Base-by-base conservation (phyloP, 2,888 invertebrate species). In the Lithophane socia region DNA sequence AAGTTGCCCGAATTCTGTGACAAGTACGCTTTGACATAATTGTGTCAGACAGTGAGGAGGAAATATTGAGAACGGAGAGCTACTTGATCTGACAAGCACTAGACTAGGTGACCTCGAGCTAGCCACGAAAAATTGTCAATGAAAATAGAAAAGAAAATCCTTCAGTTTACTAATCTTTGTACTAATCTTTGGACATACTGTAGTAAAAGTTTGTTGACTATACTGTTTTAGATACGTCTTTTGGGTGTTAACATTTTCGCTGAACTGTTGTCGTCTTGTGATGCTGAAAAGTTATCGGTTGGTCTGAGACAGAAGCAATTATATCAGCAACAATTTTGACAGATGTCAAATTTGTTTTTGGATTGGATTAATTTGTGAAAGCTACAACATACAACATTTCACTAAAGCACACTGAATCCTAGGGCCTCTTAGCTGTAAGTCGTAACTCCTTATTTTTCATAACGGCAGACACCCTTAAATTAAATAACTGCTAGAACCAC, bases 1-100 rank as follows among this genome's bases (percentile, higher is more conserved):
- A 54, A 64, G 74, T 77, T 81, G 70, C 64, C 71, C 76, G 79
- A 82, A 77, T 80, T 77, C 52, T 82, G 58, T 85, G 78, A 83
- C 85, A 79, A 77, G 80, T 61, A 77, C 73, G 72, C 69, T 82
- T 86, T 88, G 88, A 88, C 89, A 88, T 79, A 86, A 88, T 84
- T 80, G 49, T 88, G 88, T 83, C 86, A 84, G 70, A 73, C 75
- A 64, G 10, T 61, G 70, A 66, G 63, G 74, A 44, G 42, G 21
- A 73, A 74, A 79, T 52, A 73, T 77, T 72, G 71, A 75, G 71
- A 72, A 54, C 68, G 68, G 37, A 74, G 79, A 83, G 76, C 65
- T 66, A 82, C 76, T 67, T 64, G 79, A 79, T 75, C 64, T 66
- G 77, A 83, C 75, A 58, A 71, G 65, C 56, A 65, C 81, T 85